Percentiles rank a stretch among this genome's conserved stretches.
Conservation (phyloP, 2,888 invertebrate genomes). For the Colostygia pectinataria region DNA sequence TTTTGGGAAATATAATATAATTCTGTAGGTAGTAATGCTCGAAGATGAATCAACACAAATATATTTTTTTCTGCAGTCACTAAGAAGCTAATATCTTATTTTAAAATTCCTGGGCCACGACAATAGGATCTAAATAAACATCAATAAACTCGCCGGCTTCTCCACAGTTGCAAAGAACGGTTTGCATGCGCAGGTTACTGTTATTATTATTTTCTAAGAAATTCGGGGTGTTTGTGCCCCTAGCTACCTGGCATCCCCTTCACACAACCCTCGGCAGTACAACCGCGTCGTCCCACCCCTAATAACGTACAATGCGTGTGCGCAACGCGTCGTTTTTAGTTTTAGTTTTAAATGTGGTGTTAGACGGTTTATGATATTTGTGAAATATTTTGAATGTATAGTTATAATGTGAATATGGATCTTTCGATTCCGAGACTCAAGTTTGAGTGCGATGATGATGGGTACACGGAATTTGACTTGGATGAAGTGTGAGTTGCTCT, state of each 20-base stretch:
- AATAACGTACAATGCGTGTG: slow-evolving; percentile 64
- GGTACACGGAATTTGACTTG: slow-evolving; percentile 53
- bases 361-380: slow-evolving; percentile 15
- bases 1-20: no score
- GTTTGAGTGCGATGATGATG: slow-evolving; percentile 60
- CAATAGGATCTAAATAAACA: slow-evolving; percentile 49
- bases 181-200: slow-evolving; percentile 48
- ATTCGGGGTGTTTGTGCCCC: slow-evolving; percentile 58
- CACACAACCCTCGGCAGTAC: slow-evolving; percentile 33
- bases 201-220: slow-evolving; percentile 56
- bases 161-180: slow-evolving; percentile 41
- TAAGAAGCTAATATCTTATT: slow-evolving; percentile 3
- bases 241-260: slow-evolving; percentile 64
- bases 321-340: slow-evolving; percentile 46
- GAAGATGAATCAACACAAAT: no score
- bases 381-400: slow-evolving; percentile 22
- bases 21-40: no score
- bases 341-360: slow-evolving; percentile 19
- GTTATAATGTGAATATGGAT: slow-evolving; percentile 62
- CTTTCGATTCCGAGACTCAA: slow-evolving; percentile 66
- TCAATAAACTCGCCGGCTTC: slow-evolving; percentile 28
- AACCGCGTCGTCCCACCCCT: slow-evolving; percentile 54
- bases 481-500: slow-evolving; percentile 43
- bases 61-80: not conserved
- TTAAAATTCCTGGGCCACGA: slow-evolving; percentile 26